phyloP scores from a whole-genome alignment of 2,113 vertebrate species.

The Phyllostomus hastatus region DNA sequence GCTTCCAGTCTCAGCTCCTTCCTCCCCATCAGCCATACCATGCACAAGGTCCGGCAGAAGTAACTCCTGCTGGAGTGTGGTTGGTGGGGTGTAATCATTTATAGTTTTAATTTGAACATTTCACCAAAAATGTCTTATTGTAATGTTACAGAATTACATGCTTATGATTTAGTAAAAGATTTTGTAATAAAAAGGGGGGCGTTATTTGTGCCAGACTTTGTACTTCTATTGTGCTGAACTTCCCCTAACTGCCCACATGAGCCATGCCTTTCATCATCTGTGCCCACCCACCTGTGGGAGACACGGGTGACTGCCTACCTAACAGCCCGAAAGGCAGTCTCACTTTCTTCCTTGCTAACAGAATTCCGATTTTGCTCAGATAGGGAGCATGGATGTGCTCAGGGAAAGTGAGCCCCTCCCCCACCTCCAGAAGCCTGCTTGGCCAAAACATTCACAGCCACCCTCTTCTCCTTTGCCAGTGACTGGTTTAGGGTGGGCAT shows the following conservation, averaged over 20 bases:
- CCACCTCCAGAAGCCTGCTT: neutral
- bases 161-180: no score
- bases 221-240: neutral
- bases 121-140: no score
- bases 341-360: neutral
- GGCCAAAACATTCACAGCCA: neutral
- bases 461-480: neutral
- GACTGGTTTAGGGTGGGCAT: neutral
- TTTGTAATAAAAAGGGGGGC: no score
- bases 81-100: no score
- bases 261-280: neutral
- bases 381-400: accelerated
- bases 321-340: neutral
- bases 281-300: neutral
- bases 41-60: no score
- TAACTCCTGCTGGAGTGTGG: no score
- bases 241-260: neutral
- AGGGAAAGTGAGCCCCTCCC: neutral
- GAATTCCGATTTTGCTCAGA: neutral
- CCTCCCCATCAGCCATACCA: neutral
- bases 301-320: neutral
- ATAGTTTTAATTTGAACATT: no score
- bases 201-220: no score
- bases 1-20: neutral
- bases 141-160: no score